Conservation (phyloP, 2,113 vertebrate genomes). For the Macaca mulatta region DNA sequence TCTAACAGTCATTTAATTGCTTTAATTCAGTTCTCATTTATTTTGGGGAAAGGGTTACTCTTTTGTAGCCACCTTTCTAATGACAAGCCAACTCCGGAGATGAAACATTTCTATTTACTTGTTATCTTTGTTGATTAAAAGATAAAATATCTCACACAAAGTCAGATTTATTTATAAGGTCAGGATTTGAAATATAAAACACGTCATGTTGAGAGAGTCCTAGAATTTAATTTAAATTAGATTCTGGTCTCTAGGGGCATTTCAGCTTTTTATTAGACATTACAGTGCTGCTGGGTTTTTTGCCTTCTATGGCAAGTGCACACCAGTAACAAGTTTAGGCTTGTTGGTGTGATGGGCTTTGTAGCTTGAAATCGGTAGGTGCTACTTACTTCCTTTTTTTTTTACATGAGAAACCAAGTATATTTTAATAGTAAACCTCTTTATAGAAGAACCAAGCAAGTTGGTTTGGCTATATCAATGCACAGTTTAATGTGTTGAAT, state of each 20-base stretch:
- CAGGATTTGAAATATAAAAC: constrained; percentile 8
- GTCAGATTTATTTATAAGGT: background rate
- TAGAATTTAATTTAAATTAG: constrained; percentile 11
- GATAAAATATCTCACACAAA: background rate
- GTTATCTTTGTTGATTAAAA: constrained; percentile 48
- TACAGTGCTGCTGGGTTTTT: background rate
- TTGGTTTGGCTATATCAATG: background rate
- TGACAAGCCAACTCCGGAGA: background rate
- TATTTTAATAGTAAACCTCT: background rate
- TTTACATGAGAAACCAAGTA: background rate
- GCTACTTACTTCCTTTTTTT: constrained; percentile 48
- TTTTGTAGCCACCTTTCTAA: background rate
- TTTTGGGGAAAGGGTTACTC: background rate
- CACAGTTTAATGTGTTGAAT: background rate
- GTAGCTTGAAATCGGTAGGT: background rate
- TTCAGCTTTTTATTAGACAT: background rate
- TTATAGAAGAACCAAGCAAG: background rate
- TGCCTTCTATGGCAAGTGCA: constrained; percentile 64
- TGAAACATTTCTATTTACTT: background rate
- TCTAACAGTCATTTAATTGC: background rate
- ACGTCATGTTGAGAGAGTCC: background rate
- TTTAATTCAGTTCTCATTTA: background rate
- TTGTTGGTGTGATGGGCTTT: constrained; percentile 59
- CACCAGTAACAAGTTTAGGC: constrained; percentile 69
- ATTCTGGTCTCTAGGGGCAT: background rate